Base-by-base conservation (phyloP, 2,113 vertebrate species). In the Maccullochella peelii region DNA sequence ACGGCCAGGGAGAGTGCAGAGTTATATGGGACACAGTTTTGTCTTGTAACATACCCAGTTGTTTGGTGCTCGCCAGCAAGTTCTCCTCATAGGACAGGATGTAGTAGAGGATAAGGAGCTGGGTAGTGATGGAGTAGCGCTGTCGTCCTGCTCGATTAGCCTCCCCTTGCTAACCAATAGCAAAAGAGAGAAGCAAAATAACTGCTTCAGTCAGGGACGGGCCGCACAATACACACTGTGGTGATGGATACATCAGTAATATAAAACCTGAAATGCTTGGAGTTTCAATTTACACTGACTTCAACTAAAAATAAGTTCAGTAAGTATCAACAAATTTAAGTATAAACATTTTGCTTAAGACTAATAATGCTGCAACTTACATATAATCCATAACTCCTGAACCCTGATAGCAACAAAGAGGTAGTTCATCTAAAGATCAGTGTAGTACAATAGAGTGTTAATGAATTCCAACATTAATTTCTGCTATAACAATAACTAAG, bases 11-110 rank as follows among this genome's bases (percentile, higher is more conserved):
- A 52, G 25, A 30, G 15, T 9, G 30, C 50, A 0, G 50, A 44
- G n/a, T 67, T 75, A 23, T 61, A 69, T 36, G 21, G 25, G 49
- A 83, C 16, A 70, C 20, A 12, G 58, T 15, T 50, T 49, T 40
- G 27, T 65, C 52, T 10, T 68, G 42, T 90, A 47, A 91, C 88
- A 57, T 91, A 99, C 98, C 98, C 67, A 99, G 93, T 12, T 97
- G 95, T 95, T 99, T 99, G 0, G 98, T 98, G 94, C 92, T 99
- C 33, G 97, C 96, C 72, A 99, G 93, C 50, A 99, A 96, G n/a
- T 97, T 97, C 84, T 99, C 98, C 74, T 99, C 98, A 0, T 98
- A 99, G 0, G 98, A 99, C 80, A 99, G 94, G 76, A 98, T 96
- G 0, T 99, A 99, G 90, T 99, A 99, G 59, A 99, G 97, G 89